phyloP scores from a whole-genome alignment of 2,888 invertebrate genomes.

The Caenorhabditis panamensis region DNA sequence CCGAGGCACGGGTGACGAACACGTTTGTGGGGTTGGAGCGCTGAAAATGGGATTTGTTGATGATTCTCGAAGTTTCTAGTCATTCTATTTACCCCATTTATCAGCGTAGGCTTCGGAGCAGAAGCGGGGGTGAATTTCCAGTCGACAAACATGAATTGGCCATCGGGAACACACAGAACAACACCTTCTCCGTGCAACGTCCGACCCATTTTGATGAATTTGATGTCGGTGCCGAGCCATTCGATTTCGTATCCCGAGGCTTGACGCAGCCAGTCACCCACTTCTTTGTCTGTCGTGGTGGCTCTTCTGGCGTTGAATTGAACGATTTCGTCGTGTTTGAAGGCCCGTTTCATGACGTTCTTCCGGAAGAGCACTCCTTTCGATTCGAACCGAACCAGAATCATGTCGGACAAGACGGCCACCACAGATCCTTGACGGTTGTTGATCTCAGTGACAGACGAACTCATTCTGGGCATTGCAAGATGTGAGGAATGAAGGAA shows the following conservation, averaged over 20 bases:
- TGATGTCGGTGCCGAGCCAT: slow-evolving; percentile 51
- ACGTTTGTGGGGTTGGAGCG: slow-evolving; percentile 29
- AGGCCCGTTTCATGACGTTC: slow-evolving; percentile 7
- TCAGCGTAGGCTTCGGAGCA: slow-evolving; percentile 19
- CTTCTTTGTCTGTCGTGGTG: slow-evolving; percentile 41
- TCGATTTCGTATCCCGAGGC: slow-evolving; percentile 26
- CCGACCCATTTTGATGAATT: slow-evolving; percentile 58
- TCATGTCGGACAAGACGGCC: slow-evolving; percentile 39
- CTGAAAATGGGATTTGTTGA: slow-evolving; percentile 7
- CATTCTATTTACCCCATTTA: not conserved
- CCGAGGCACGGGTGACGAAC: slow-evolving; percentile 24
- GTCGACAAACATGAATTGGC: slow-evolving; percentile 49
- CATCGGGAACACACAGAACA: slow-evolving; percentile 54
- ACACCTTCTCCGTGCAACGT: slow-evolving; percentile 51
- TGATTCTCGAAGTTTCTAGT: not conserved
- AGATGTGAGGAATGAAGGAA: no score
- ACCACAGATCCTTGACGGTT: slow-evolving; percentile 45
- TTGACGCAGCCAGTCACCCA: slow-evolving; percentile 22
- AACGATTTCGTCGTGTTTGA: slow-evolving; percentile 56
- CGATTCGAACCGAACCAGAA: slow-evolving; percentile 35
- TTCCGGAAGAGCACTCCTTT: slow-evolving; percentile 45
- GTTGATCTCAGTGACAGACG: not conserved
- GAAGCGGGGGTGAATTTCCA: slow-evolving; percentile 29
- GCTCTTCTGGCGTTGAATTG: slow-evolving; percentile 41
- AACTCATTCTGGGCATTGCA: slow-evolving; percentile 1